Percentiles rank a stretch among this genome's conserved stretches.
These are phyloP conservation scores for Heliopora coerulea DNA, from an alignment of 92 coral and sea anemone species.

Conservation along the genomic window DNA sequence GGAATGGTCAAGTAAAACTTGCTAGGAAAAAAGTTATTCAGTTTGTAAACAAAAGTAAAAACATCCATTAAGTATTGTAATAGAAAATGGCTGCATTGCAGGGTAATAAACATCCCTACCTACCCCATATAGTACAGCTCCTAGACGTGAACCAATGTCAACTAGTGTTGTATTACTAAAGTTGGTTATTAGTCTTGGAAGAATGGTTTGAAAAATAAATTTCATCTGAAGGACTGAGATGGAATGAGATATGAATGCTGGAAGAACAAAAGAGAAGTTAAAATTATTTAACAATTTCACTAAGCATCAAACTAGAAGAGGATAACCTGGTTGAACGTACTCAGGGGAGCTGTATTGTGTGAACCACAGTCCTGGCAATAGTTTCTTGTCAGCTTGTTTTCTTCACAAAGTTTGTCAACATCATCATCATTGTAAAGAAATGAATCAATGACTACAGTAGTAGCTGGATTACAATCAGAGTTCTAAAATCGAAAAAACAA, in stretches of 20 bases:
- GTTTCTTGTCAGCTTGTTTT: conserved; percentile 62
- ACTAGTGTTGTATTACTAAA: conserved; percentile 27
- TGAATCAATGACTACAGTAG: conserved; percentile 69
- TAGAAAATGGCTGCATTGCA: no score
- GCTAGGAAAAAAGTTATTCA: no score
- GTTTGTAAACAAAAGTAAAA: no score
- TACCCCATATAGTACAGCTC: conserved; percentile 81
- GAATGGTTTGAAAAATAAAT: conserved; percentile 57
- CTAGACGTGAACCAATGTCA: conserved; percentile 77
- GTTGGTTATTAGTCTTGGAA: conserved; percentile 47
- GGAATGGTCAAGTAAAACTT: no score
- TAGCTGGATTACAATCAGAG: conserved; percentile 51
- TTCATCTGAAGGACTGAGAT: conserved; percentile 56
- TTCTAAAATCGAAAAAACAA: conserved; percentile 47
- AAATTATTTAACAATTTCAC: no score
- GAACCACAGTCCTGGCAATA: conserved; percentile 78
- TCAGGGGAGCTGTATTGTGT: conserved; percentile 63
- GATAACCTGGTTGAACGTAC: conserved; percentile 42
- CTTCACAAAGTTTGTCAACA: conserved; percentile 66
- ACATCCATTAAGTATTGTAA: no score
- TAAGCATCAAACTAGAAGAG: no score
- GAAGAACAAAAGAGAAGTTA: no score
- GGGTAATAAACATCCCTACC: background rate
- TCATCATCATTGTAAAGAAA: conserved; percentile 78
- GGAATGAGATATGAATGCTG: conserved; percentile 82